Evolutionary conservation across 1,140 invertebrate species (phyloP).

Genomic region (Sminthurinus signatus): DNA sequence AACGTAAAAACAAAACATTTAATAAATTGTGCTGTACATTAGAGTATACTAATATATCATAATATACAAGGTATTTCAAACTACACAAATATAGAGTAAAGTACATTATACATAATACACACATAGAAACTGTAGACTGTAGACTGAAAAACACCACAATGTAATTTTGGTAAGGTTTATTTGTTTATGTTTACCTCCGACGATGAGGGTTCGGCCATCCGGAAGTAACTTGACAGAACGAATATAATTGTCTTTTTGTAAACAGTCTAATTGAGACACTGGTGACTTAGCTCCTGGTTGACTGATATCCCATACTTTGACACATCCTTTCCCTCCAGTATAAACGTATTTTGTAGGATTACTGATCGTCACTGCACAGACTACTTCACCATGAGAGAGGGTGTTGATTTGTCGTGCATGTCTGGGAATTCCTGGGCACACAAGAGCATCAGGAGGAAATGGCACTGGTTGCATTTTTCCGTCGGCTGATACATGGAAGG

Average conservation of each 20-base stretch:
- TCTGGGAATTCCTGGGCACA: slow-evolving; percentile 84
- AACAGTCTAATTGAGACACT: slow-evolving; percentile 85
- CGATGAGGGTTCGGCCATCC: slow-evolving; percentile 92
- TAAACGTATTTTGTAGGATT: slow-evolving; percentile 91
- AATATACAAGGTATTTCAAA: too few relatives aligned
- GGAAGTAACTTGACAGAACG: slow-evolving; percentile 91
- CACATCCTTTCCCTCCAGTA: slow-evolving; percentile 97
- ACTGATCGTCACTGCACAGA: slow-evolving; percentile 80
- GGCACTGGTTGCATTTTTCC: slow-evolving; percentile 56
- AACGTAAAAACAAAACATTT: too few relatives aligned
- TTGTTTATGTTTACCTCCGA: too few relatives aligned
- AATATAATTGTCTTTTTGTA: slow-evolving; percentile 96
- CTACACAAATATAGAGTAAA: too few relatives aligned
- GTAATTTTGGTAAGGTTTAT: too few relatives aligned
- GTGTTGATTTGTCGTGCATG: slow-evolving; percentile 85
- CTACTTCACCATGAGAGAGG: slow-evolving; percentile 86
- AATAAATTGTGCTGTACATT: too few relatives aligned
- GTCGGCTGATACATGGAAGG: slow-evolving; percentile 57
- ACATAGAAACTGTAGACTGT: too few relatives aligned
- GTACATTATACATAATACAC: too few relatives aligned
- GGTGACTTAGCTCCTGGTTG: slow-evolving; percentile 72
- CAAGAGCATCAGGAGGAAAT: slow-evolving; percentile 90
- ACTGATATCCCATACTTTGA: slow-evolving; percentile 86
- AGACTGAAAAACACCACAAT: slow-evolving; percentile 49
- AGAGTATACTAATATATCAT: too few relatives aligned